phyloP scores from a whole-genome alignment of 2,797 vertebrate genomes.

The Rhinella marina region DNA sequence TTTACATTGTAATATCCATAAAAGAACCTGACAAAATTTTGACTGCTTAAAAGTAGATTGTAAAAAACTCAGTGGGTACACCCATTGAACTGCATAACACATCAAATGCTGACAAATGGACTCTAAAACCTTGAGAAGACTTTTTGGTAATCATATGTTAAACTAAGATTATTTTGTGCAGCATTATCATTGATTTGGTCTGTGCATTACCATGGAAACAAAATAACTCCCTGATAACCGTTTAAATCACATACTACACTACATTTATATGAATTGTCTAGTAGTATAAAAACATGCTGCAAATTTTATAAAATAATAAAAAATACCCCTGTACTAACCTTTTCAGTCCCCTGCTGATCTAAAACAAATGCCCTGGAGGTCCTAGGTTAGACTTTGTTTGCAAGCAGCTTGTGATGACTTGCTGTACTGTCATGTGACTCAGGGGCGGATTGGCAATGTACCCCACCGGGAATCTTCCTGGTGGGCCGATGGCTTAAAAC shows the following conservation, averaged over 20 bases:
- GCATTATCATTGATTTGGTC: neutral
- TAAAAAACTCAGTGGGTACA: slow-evolving; percentile 12
- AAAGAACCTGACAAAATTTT: neutral
- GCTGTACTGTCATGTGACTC: too few relatives aligned
- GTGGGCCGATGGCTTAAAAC: too few relatives aligned
- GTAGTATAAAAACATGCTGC: neutral
- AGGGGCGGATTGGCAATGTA: too few relatives aligned
- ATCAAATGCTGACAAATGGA: neutral
- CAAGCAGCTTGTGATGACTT: too few relatives aligned
- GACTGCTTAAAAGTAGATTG: neutral
- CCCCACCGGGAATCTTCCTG: too few relatives aligned
- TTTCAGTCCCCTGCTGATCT: too few relatives aligned
- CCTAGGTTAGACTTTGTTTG: too few relatives aligned
- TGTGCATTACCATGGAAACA: slow-evolving; percentile 24
- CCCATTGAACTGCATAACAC: neutral
- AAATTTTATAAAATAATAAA: too few relatives aligned
- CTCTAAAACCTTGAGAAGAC: neutral
- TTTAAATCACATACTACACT: neutral
- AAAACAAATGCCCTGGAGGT: too few relatives aligned
- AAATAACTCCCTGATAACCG: neutral
- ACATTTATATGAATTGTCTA: neutral
- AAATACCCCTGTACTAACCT: too few relatives aligned
- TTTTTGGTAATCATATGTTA: neutral
- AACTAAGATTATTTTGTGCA: neutral
- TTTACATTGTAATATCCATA: neutral